Percentiles rank a stretch among this genome's conserved stretches.
Conservation (phyloP, 2,797 vertebrate genomes). For the Falco naumanni region DNA sequence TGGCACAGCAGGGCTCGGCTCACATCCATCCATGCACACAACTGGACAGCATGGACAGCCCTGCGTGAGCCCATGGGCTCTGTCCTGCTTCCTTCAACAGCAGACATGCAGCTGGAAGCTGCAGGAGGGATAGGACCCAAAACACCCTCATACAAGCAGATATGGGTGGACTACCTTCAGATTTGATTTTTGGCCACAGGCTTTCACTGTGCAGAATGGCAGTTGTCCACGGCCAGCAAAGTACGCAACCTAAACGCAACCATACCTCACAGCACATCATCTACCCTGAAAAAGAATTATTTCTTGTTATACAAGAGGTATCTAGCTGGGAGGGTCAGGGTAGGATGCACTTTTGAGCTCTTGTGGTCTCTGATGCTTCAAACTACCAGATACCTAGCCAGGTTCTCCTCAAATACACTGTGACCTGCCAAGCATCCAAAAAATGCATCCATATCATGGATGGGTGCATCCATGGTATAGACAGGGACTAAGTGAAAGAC, state of each 20-base stretch:
- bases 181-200: not conserved
- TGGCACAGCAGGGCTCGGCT: rapidly evolving
- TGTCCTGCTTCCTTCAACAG: not conserved
- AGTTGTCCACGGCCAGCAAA: not conserved
- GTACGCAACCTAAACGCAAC: not conserved
- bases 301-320: not conserved
- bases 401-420: not conserved
- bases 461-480: not conserved
- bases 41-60: not conserved
- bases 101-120: not conserved
- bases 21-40: not conserved
- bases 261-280: not conserved
- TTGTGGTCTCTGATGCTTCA: not conserved
- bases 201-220: not conserved
- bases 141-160: not conserved
- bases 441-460: not conserved
- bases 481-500: not conserved
- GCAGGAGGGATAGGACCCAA: not conserved
- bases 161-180: not conserved
- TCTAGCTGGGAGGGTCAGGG: not conserved
- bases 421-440: not conserved
- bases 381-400: not conserved
- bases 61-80: not conserved
- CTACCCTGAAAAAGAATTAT: not conserved
- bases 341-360: not conserved